Evolutionary conservation across 2,888 invertebrate genomes (phyloP).

Genomic region (Polylopha cassiicola): DNA sequence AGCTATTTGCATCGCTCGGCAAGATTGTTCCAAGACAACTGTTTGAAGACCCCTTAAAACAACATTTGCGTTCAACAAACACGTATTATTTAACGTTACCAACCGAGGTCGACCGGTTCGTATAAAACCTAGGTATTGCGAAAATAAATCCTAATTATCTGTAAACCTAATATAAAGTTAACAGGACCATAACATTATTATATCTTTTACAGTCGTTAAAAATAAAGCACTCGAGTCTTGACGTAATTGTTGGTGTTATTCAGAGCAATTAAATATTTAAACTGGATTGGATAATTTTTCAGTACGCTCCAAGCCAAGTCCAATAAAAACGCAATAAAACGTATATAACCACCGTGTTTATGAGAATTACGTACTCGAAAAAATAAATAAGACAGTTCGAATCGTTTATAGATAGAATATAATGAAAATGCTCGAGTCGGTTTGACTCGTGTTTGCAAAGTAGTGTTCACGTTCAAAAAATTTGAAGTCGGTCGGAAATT

Average conservation of each 20-base stretch:
- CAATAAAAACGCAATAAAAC: slow-evolving; percentile 2
- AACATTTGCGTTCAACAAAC: slow-evolving; percentile 54
- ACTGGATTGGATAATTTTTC: slow-evolving; percentile 1
- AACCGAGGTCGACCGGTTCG: slow-evolving; percentile 41
- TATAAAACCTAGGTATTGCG: slow-evolving; percentile 23
- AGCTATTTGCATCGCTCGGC: slow-evolving; percentile 36
- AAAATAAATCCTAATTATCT: slow-evolving; percentile 17
- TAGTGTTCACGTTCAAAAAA: too few relatives aligned
- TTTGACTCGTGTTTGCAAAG: too few relatives aligned
- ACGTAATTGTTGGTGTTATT: slow-evolving; percentile 3
- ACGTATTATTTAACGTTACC: slow-evolving; percentile 22
- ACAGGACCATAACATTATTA: slow-evolving; percentile 5
- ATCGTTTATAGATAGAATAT: too few relatives aligned
- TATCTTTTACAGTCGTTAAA: slow-evolving; percentile 8
- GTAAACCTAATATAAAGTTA: slow-evolving; percentile 16
- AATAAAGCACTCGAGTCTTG: slow-evolving; percentile 5
- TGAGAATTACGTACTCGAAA: too few relatives aligned
- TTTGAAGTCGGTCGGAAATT: too few relatives aligned
- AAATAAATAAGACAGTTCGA: too few relatives aligned
- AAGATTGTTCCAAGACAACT: slow-evolving; percentile 19
- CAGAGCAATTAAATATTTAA: slow-evolving; percentile 5
- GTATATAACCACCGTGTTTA: too few relatives aligned
- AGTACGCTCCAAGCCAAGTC: slow-evolving; percentile 2
- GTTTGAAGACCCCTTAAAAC: slow-evolving; percentile 38
- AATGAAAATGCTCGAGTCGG: too few relatives aligned